phyloP scores from a whole-genome alignment of 2,888 invertebrate species.

The Nineta flava region DNA sequence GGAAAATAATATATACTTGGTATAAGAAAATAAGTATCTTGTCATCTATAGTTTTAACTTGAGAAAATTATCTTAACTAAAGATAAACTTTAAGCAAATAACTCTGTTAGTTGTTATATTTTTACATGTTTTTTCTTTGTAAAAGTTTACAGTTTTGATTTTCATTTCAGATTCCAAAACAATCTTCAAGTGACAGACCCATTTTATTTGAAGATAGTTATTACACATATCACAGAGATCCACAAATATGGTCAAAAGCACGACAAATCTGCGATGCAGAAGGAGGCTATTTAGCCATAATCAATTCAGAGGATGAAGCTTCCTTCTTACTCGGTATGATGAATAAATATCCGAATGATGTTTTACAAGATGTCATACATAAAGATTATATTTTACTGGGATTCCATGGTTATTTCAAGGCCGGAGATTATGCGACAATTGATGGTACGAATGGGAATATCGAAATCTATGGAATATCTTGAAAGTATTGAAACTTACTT shows the following conservation, averaged over 20 bases:
- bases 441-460: constrained; percentile 18
- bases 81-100: no score
- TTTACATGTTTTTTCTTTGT: no score
- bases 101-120: no score
- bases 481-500: no score
- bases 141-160: no score
- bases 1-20: no score
- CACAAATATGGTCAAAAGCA: constrained; percentile 26
- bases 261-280: constrained; percentile 21
- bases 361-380: background rate
- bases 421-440: constrained; percentile 24
- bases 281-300: constrained; percentile 25
- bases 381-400: constrained; percentile 17
- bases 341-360: constrained; percentile 12
- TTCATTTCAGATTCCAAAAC: no score
- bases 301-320: constrained; percentile 23
- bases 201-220: constrained; percentile 16
- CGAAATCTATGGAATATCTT: constrained; percentile 8
- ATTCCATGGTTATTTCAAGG: constrained; percentile 20
- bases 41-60: no score
- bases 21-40: no score
- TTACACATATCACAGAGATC: constrained; percentile 26
- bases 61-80: no score
- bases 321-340: constrained; percentile 17
- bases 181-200: no score